Percentiles rank a stretch among this genome's conserved stretches.
Evolutionary conservation across 2,888 invertebrate genomes (phyloP).

Genomic region (Clitarchus hookeri): DNA sequence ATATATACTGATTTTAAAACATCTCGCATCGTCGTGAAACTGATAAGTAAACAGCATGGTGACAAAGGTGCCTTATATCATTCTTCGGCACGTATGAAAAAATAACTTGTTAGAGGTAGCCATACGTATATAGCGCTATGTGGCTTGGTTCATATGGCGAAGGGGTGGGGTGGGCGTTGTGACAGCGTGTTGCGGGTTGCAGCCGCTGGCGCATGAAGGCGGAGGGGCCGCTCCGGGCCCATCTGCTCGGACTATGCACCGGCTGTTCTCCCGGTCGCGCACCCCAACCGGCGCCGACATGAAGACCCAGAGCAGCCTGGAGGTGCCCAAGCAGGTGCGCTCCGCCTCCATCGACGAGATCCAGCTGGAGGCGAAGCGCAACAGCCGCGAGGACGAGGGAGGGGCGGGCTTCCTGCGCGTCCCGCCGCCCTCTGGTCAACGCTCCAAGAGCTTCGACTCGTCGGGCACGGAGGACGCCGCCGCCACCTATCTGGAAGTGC

Average conservation of each 20-base stretch:
- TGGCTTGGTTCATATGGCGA: too few relatives aligned
- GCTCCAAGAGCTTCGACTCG: slow-evolving; percentile 81
- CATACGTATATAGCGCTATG: too few relatives aligned
- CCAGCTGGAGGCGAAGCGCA: slow-evolving; percentile 74
- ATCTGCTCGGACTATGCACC: slow-evolving; percentile 62
- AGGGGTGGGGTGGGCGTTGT: not conserved
- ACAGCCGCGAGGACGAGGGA: slow-evolving; percentile 49
- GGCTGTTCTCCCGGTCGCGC: slow-evolving; percentile 83
- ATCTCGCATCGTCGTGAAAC: too few relatives aligned
- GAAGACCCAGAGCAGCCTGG: slow-evolving; percentile 89
- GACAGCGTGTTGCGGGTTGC: not conserved
- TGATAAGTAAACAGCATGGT: too few relatives aligned
- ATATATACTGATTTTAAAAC: too few relatives aligned
- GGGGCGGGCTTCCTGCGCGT: slow-evolving; percentile 44
- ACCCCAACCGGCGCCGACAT: slow-evolving; percentile 89
- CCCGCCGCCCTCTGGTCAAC: slow-evolving; percentile 57
- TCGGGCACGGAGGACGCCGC: slow-evolving; percentile 55
- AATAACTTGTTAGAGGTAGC: too few relatives aligned
- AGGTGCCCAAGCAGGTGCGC: slow-evolving; percentile 88
- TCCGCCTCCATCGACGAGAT: slow-evolving; percentile 91
- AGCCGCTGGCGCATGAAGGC: slow-evolving; percentile 16
- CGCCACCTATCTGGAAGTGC: slow-evolving; percentile 62
- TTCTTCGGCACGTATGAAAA: too few relatives aligned
- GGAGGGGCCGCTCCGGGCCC: not conserved
- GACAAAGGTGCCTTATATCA: too few relatives aligned